Evolutionary conservation across 2,113 vertebrate species (phyloP), one percentile per base, ranked within the genome.

Genomic region (Ellobius talpinus): DNA sequence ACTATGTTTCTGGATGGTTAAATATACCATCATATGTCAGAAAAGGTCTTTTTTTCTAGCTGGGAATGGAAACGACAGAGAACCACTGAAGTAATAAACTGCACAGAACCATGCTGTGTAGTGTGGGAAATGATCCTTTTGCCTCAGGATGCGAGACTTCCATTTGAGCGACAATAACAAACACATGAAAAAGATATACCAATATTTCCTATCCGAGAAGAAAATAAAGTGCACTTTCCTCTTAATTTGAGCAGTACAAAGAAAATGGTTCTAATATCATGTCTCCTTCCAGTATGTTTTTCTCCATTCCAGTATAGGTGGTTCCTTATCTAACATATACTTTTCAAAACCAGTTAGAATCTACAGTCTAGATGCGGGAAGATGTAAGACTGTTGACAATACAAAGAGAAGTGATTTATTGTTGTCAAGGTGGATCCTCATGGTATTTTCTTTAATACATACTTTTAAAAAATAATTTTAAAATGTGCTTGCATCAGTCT

Each of bases 41-140:
- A 86, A 90, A 93, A 45, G 13, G 4, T 2, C 12, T 26, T 66
- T 85, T 70, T 90, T 55, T 5, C 31, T 3, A 82, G 65, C 82
- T 96, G 74, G 68, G 94, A 92, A 87, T 89, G 33, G 77, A 95
- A 97, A 96, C 21, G 74, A 78, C 19, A 95, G 36, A 94, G 39
- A 96, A 82, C 42, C 65, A 92, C 33, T 87, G 47, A 95, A 94
- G 92, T 87, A 96, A 97, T 96, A 98, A 97, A 93, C 17, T 58
- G 65, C 55, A 89, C 16, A 96, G 93, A 91, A 92, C 6, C 93
- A 91, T 85, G 63, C 58, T 96, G 39, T 93, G 36, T 93, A 55
- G 76, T 91, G 89, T 42, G 95, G 50, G 52, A 90, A 96, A 96
- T 23, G 72, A 73, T 76, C 66, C 36, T 93, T 68, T 77, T 92